Percentiles rank a stretch among this genome's conserved stretches.
phyloP scores from a whole-genome alignment of 2,888 invertebrate species.

The Aleiodes alternator region DNA sequence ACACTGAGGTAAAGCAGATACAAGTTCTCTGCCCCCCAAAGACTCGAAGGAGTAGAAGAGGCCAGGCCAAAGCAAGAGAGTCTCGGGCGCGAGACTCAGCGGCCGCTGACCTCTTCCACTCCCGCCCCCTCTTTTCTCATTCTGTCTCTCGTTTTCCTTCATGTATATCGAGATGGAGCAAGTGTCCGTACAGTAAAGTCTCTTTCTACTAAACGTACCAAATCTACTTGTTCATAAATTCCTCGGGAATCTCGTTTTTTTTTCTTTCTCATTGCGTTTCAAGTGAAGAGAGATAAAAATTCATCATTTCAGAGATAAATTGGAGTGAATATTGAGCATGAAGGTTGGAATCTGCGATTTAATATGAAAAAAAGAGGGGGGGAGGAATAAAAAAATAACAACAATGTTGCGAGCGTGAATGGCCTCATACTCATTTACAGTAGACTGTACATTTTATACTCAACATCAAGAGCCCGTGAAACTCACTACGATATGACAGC shows the following conservation, averaged over 20 bases:
- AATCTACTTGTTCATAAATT: slow-evolving; percentile 12
- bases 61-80: slow-evolving; percentile 50
- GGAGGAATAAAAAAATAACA: neutral
- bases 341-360: neutral
- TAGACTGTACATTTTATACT: slow-evolving; percentile 23
- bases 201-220: slow-evolving; percentile 13
- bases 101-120: slow-evolving; percentile 68
- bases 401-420: slow-evolving; percentile 15
- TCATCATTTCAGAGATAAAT: neutral
- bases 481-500: slow-evolving; percentile 33
- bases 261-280: neutral
- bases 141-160: slow-evolving; percentile 31
- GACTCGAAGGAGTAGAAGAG: slow-evolving; percentile 49
- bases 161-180: slow-evolving; percentile 26
- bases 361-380: neutral
- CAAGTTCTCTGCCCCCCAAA: slow-evolving; percentile 39
- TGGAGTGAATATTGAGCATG: neutral
- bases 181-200: slow-evolving; percentile 18
- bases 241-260: neutral
- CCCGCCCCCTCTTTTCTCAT: slow-evolving; percentile 52
- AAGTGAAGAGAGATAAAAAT: neutral
- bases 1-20: slow-evolving; percentile 23
- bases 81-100: slow-evolving; percentile 66
- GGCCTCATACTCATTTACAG: slow-evolving; percentile 31
- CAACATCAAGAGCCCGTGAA: slow-evolving; percentile 30